Percentiles rank a stretch among this genome's conserved stretches.
These are phyloP conservation scores for Drosophila pachea DNA, from an alignment of 1,140 invertebrate species.

Conservation along the genomic window DNA sequence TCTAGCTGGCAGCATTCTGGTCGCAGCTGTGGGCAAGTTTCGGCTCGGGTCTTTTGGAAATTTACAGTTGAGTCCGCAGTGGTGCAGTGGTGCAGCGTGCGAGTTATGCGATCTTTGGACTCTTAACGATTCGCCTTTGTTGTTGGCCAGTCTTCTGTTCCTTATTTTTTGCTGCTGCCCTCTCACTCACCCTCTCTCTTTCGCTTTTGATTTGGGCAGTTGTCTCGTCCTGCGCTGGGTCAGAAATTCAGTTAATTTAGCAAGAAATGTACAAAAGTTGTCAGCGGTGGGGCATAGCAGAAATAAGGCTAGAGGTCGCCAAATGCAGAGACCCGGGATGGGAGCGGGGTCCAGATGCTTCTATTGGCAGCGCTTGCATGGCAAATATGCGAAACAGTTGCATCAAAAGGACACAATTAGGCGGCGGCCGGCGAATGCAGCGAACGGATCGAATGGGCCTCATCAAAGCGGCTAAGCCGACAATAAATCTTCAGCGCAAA, in stretches of 20 bases:
- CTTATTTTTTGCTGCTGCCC: slow-evolving; percentile 15
- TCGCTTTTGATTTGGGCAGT: slow-evolving; percentile 46
- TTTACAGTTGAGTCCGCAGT: slow-evolving; percentile 56
- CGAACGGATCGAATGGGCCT: slow-evolving; percentile 13
- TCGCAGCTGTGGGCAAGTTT: slow-evolving; percentile 39
- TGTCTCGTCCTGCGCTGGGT: slow-evolving; percentile 60
- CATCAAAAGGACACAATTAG: slow-evolving; percentile 75
- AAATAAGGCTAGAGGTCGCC: slow-evolving; percentile 52
- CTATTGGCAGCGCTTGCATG: slow-evolving; percentile 44
- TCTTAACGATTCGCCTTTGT: slow-evolving; percentile 72
- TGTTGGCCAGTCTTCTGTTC: slow-evolving; percentile 29
- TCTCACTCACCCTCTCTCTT: slow-evolving; percentile 14
- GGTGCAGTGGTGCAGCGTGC: slow-evolving; percentile 33
- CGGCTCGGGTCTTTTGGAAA: slow-evolving; percentile 56
- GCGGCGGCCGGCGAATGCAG: slow-evolving; percentile 18
- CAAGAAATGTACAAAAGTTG: slow-evolving; percentile 76
- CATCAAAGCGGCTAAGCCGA: slow-evolving; percentile 72
- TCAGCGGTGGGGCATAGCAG: slow-evolving; percentile 44
- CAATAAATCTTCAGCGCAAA: slow-evolving; percentile 67
- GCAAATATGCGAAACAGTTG: slow-evolving; percentile 75
- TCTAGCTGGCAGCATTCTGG: background rate
- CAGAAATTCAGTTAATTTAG: slow-evolving; percentile 77
- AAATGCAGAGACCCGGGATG: background rate
- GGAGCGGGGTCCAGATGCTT: slow-evolving; percentile 6
- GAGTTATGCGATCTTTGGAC: slow-evolving; percentile 76